phyloP scores from a whole-genome alignment of 2,113 vertebrate genomes.

The Erythrolamprus reginae region DNA sequence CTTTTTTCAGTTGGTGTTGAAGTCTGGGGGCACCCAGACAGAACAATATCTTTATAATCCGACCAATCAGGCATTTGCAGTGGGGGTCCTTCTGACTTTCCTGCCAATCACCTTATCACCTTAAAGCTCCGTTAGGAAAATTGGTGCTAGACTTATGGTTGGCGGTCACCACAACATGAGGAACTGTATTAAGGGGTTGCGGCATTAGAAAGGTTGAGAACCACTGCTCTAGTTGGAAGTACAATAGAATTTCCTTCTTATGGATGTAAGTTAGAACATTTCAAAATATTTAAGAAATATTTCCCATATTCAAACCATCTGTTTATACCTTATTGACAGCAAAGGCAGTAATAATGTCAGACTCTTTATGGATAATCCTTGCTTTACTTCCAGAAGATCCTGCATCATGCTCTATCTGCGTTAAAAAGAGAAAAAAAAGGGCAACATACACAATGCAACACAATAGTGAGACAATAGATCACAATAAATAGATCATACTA shows the following conservation, averaged over 20 bases:
- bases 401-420: slow-evolving; percentile 72
- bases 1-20: too few species aligned
- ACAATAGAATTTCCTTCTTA: not conserved
- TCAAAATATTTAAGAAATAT: not conserved
- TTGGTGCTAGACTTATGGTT: too few species aligned
- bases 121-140: too few species aligned
- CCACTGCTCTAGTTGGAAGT: not conserved
- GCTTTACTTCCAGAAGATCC: slow-evolving; percentile 70
- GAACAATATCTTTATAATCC: too few species aligned
- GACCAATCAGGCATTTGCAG: too few species aligned
- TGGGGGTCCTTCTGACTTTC: too few species aligned
- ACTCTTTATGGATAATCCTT: slow-evolving; percentile 81
- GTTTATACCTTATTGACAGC: slow-evolving; percentile 76
- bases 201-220: too few species aligned
- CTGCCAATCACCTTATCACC: too few species aligned
- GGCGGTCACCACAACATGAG: too few species aligned
- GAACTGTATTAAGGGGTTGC: too few species aligned
- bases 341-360: slow-evolving; percentile 82
- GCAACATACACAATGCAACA: not conserved
- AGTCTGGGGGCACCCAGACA: too few species aligned
- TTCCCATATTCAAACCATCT: not conserved
- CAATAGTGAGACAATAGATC: too few species aligned
- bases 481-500: not conserved
- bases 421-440: not conserved
- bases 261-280: not conserved